A percentile compares a stretch with the other conserved stretches of the same genome.
Evolutionary conservation across 1,140 invertebrate species (phyloP).

Genomic region (Goniozus legneri): DNA sequence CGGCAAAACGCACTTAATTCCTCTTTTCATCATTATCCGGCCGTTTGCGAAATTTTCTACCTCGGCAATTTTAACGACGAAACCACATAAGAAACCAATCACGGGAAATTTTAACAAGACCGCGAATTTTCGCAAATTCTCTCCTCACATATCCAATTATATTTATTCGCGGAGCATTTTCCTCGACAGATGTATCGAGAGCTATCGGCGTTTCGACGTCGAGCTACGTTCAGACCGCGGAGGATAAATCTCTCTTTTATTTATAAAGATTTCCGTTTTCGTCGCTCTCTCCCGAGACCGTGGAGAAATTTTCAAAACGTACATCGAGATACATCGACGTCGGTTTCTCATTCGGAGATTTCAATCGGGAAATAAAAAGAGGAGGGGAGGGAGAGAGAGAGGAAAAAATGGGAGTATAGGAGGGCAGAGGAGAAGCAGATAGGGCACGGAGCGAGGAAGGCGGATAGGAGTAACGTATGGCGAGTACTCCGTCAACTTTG

Average conservation of each 20-base stretch:
- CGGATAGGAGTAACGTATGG: constrained; percentile 20
- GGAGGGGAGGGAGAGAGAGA: background rate
- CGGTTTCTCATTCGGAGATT: background rate
- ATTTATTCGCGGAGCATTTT: background rate
- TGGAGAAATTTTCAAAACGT: background rate
- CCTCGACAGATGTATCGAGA: too few species aligned
- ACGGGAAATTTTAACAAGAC: too few species aligned
- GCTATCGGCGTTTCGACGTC: too few species aligned
- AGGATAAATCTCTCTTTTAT: too few species aligned
- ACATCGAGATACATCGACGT: background rate
- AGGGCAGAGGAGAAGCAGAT: constrained; percentile 10
- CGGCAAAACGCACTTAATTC: constrained; percentile 22
- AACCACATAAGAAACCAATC: too few species aligned
- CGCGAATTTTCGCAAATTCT: too few species aligned
- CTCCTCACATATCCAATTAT: too few species aligned
- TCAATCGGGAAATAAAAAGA: background rate
- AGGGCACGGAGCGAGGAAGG: constrained; percentile 16
- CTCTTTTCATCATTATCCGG: constrained; percentile 24
- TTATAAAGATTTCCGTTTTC: too few species aligned
- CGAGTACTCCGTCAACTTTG: constrained; percentile 21
- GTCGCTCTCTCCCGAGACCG: background rate
- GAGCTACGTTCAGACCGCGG: too few species aligned
- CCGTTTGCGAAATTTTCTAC: too few species aligned
- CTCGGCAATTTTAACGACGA: too few species aligned
- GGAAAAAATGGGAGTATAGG: background rate